Percentiles rank a stretch among this genome's conserved stretches.
phyloP scores from a whole-genome alignment of 1,140 invertebrate species.

The Holotrichia oblita region DNA sequence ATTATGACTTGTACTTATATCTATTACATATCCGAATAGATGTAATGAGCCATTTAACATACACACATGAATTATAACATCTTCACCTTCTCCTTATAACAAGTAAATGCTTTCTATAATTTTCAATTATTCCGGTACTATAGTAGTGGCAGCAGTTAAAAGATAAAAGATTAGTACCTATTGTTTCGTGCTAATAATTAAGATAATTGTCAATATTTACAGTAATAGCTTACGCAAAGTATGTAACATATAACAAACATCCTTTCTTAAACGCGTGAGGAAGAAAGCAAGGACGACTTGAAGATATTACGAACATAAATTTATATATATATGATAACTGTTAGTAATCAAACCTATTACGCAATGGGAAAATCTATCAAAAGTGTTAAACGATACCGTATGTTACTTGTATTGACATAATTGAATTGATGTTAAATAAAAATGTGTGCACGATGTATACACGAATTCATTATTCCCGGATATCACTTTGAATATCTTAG shows the following conservation, averaged over 20 bases:
- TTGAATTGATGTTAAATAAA: neutral
- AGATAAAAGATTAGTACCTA: neutral
- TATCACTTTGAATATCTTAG: neutral
- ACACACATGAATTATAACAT: too few species aligned
- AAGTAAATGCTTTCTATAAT: too few species aligned
- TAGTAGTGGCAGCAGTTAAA: too few species aligned
- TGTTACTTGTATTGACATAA: neutral
- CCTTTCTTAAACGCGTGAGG: neutral
- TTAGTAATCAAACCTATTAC: neutral
- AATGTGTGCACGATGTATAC: neutral
- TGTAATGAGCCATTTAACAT: too few species aligned
- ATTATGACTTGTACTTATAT: too few species aligned
- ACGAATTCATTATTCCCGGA: neutral
- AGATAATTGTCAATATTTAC: neutral
- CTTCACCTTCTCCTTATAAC: too few species aligned
- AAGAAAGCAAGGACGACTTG: neutral
- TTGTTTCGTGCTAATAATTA: neutral
- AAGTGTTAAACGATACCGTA: neutral
- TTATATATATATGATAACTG: neutral
- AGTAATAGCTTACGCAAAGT: neutral
- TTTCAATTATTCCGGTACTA: too few species aligned
- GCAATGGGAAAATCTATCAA: neutral
- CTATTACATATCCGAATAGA: too few species aligned
- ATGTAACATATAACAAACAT: neutral
- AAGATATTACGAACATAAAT: neutral